These are phyloP conservation scores for Patiria miniata DNA, from an alignment of 35 echinoderm and acorn worm species.

Conservation along the genomic window DNA sequence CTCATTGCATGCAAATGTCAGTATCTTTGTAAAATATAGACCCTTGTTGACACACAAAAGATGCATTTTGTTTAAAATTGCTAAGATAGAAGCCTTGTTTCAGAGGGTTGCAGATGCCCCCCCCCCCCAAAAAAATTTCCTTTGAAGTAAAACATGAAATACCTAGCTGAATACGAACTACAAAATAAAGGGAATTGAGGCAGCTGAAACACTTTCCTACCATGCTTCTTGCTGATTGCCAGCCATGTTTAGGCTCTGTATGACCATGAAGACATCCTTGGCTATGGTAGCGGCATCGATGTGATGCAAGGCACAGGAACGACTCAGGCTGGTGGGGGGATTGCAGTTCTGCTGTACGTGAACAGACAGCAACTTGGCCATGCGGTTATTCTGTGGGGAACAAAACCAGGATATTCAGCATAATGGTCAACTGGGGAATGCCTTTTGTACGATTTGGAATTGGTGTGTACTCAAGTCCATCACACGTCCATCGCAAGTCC, in stretches of 20 bases:
- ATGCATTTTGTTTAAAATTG: too few relatives aligned
- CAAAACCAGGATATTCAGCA: too few relatives aligned
- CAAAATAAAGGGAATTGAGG: neutral
- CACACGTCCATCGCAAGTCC: too few relatives aligned
- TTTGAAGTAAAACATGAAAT: conserved; percentile 8
- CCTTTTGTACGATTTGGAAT: too few relatives aligned
- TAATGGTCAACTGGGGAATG: too few relatives aligned
- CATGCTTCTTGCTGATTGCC: conserved; percentile 93
- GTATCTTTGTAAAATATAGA: neutral
- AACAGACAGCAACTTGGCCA: conserved; percentile 65
- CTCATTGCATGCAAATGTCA: neutral
- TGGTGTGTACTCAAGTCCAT: too few relatives aligned
- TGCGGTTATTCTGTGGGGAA: conserved; percentile 73
- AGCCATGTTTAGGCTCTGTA: conserved; percentile 84
- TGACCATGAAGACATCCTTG: conserved; percentile 57
- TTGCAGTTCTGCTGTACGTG: conserved; percentile 58
- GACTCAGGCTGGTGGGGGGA: conserved; percentile 35
- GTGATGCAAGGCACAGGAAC: conserved; percentile 64
- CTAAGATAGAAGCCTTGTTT: too few relatives aligned
- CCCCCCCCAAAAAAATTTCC: too few relatives aligned
- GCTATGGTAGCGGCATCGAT: conserved; percentile 51
- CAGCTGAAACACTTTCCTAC: conserved; percentile 48
- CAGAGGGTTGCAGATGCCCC: too few relatives aligned
- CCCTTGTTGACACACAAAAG: neutral
- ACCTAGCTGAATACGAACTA: neutral